Evolutionary conservation across 2,888 invertebrate genomes (phyloP).

Genomic region (Scaptomyza reducta): DNA sequence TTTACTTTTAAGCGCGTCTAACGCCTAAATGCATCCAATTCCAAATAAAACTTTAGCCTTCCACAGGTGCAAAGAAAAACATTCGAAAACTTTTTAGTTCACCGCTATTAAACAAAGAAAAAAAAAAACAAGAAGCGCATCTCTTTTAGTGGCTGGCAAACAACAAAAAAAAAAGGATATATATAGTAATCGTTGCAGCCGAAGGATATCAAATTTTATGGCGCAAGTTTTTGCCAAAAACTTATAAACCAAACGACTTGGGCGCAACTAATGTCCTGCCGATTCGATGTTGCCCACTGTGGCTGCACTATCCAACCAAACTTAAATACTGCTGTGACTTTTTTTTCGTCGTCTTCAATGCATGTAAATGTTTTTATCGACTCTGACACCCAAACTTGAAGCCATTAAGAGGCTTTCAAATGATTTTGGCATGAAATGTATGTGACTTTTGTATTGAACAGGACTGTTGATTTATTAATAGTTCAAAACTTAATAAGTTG

Average conservation of each 20-base stretch:
- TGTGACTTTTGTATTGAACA: not conserved
- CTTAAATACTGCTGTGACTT: conserved; percentile 35
- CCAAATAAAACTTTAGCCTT: conserved; percentile 12
- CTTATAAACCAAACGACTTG: conserved; percentile 42
- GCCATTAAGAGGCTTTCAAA: not conserved
- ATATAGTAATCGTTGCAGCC: not conserved
- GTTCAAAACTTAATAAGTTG: not conserved
- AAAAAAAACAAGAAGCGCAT: not conserved
- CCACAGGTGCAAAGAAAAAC: conserved; percentile 10
- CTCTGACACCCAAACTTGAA: not conserved
- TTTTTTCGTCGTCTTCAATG: not conserved
- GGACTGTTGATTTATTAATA: not conserved
- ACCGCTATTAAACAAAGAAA: conserved; percentile 1
- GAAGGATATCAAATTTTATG: conserved; percentile 59
- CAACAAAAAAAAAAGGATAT: too few relatives aligned
- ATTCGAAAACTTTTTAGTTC: conserved; percentile 17
- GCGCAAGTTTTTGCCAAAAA: conserved; percentile 51
- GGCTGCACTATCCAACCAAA: conserved; percentile 19
- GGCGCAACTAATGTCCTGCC: conserved; percentile 25
- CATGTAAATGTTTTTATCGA: conserved; percentile 4
- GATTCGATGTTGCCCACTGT: conserved; percentile 11
- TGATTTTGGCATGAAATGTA: too few relatives aligned
- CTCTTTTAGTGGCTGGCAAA: not conserved
- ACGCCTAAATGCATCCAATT: conserved; percentile 51
- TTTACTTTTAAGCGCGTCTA: conserved; percentile 9